Evolutionary conservation across 2,797 vertebrate species (phyloP), one percentile per base, ranked within the genome.

Genomic region (Erpetoichthys calabaricus): DNA sequence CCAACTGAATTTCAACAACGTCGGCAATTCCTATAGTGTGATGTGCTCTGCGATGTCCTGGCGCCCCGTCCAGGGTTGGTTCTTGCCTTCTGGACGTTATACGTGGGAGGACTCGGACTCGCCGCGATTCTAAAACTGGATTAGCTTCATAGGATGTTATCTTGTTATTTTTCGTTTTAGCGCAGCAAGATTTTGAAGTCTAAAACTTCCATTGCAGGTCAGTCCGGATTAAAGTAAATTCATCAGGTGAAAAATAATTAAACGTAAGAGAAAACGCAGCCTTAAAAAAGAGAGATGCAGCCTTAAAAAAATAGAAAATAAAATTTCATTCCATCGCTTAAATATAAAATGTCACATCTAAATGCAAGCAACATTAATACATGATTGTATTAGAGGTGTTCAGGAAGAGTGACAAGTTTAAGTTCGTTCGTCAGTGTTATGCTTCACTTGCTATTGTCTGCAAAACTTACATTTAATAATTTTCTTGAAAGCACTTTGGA

Each of bases 401-500:
- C 25, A 25, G 25, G 25, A 25, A 25, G 51, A 53, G 51, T 3
- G 52, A 53, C 9, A n/a, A 57, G 56, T 57, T 53, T 47, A 52
- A 25, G 42, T 52, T 45, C 41, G 54, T 45, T 65, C 25, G 25
- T 25, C 25, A 25, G 25, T 25, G 25, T 25, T 45, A 49, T 63
- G 56, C 41, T 57, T 41, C 45, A 60, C 44, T 8, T 8, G 55
- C 78, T 75, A 92, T 51, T 72, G 79, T 75, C 85, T 82, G 74
- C 91, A 88, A 65, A 90, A 96, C 78, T 90, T 97, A 86, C 94
- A 98, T 84, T 82, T 91, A 64, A 96, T 62, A 58, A 98, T 97
- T 79, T 98, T 98, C 81, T 95, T 94, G 78, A 98, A 98, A 58
- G 94, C 92, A 76, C 77, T 96, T 86, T 98, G 95, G 76, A 98